phyloP scores from a whole-genome alignment of 1,140 invertebrate genomes.

The Dufourea novaeangliae region DNA sequence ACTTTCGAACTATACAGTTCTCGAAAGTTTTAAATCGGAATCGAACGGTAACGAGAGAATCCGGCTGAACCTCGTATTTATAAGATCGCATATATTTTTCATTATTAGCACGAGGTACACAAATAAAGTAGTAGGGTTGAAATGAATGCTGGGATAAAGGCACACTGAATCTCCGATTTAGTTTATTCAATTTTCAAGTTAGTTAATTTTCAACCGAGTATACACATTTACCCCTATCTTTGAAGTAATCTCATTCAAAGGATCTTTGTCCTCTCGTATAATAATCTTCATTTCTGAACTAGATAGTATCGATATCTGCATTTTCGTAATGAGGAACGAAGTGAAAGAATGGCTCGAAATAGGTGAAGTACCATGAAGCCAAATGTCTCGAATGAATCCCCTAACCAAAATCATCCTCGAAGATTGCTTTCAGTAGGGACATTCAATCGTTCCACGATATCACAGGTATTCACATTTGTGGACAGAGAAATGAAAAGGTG shows the following conservation, averaged over 20 bases:
- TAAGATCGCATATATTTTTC: neutral
- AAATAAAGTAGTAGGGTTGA: too few species aligned
- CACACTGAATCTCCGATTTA: too few species aligned
- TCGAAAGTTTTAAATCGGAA: neutral
- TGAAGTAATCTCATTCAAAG: too few species aligned
- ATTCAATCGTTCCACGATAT: neutral
- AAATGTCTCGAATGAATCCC: neutral
- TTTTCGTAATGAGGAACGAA: too few species aligned
- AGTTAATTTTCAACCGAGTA: too few species aligned
- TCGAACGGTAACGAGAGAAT: neutral
- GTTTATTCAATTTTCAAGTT: too few species aligned
- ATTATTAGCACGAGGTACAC: too few species aligned
- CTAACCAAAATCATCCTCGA: neutral
- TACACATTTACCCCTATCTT: too few species aligned
- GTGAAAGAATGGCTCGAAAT: neutral
- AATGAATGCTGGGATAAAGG: too few species aligned
- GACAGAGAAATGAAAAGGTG: neutral
- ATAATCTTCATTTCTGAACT: neutral
- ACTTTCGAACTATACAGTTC: neutral
- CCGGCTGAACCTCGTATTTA: too few species aligned
- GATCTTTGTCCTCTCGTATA: neutral
- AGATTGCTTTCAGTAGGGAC: conserved; percentile 1
- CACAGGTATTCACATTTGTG: neutral
- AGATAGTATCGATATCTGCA: neutral
- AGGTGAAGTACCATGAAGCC: neutral